Base-by-base conservation (phyloP, 2,888 invertebrate species). In the Zelleria hepariella region DNA sequence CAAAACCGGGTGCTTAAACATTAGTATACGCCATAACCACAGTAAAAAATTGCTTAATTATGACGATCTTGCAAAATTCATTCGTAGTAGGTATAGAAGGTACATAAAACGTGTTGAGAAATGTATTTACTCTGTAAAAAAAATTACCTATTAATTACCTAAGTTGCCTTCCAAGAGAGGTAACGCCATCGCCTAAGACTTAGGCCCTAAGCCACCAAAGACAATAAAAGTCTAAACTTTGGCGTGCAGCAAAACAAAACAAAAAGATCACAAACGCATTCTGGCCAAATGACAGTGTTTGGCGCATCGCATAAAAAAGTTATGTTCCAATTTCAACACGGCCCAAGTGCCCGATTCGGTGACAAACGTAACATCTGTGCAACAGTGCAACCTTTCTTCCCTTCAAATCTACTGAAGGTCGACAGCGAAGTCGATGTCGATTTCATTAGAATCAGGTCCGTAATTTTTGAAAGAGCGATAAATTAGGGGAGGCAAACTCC, bases 401-500 rank as follows among this genome's bases (percentile, higher is more conserved):
- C 10, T 42, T 4, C 20, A 0, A 21, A 49, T 8, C 20, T 18
- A 4, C 18, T 2, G 49, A 49, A 15, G 3, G n/a, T 53, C 2
- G 53, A n/a, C 7, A 18, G 27, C 27, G 32, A 32, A 7, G 18
- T 55, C 20, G 55, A 20, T 20, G n/a, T 27, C 8, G 55, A 55
- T 24, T 24, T 8, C 15, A 23, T n/a, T n/a, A 23, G 53, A 55
- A 55, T 55, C 55, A 15, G 32, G 55, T 27, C 15, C 18, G 27
- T 20, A 27, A 32, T 55, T 55, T 55, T 55, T 27, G 53, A 53
- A 20, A 57, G 48, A 57, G 48, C 57, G 18, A 57, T 57, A 57
- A 57, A 57, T 57, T 24, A 57, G 57, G 57, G 48, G 48, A 57
- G n/a, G 57, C 32, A 10, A 42, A 15, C 32, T 57, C 24, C 48